Percentiles rank a stretch among this genome's conserved stretches.
Evolutionary conservation across 2,888 invertebrate genomes (phyloP).

Genomic region (Aspidiotus rigidus): DNA sequence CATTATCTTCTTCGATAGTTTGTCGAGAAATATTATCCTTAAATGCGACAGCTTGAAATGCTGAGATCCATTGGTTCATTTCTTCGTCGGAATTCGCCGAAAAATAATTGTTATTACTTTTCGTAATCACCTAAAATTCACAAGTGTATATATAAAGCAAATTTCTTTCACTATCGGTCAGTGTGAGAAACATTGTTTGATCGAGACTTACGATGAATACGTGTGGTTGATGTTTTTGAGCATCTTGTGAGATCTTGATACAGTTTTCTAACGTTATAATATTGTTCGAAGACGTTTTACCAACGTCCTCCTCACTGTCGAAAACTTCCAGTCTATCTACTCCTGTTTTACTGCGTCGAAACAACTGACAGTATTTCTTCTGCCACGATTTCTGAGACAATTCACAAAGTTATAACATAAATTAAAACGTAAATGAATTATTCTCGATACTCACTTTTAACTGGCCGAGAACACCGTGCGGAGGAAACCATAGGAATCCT

Average conservation of each 20-base stretch:
- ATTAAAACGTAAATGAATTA: background rate
- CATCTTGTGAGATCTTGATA: slow-evolving; percentile 58
- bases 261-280: slow-evolving; percentile 80
- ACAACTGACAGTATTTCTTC: slow-evolving; percentile 66
- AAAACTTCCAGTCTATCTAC: slow-evolving; percentile 77
- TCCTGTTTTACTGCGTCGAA: slow-evolving; percentile 73
- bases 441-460: slow-evolving; percentile 57
- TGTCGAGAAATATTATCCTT: slow-evolving; percentile 55
- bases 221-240: slow-evolving; percentile 46
- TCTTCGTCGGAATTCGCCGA: slow-evolving; percentile 60
- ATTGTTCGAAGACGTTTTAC: slow-evolving; percentile 54
- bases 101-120: slow-evolving; percentile 53
- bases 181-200: background rate
- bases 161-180: background rate
- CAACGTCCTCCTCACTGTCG: slow-evolving; percentile 65
- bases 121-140: slow-evolving; percentile 56
- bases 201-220: slow-evolving; percentile 46
- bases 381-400: slow-evolving; percentile 71
- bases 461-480: slow-evolving; percentile 61
- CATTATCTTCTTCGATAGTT: slow-evolving; percentile 74
- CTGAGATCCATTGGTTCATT: slow-evolving; percentile 66
- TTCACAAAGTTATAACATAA: background rate
- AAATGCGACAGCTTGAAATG: slow-evolving; percentile 72
- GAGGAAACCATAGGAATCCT: slow-evolving; percentile 69
- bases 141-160: background rate